Base-by-base conservation (phyloP, 2,888 invertebrate species). In the Lycaena phlaeas region DNA sequence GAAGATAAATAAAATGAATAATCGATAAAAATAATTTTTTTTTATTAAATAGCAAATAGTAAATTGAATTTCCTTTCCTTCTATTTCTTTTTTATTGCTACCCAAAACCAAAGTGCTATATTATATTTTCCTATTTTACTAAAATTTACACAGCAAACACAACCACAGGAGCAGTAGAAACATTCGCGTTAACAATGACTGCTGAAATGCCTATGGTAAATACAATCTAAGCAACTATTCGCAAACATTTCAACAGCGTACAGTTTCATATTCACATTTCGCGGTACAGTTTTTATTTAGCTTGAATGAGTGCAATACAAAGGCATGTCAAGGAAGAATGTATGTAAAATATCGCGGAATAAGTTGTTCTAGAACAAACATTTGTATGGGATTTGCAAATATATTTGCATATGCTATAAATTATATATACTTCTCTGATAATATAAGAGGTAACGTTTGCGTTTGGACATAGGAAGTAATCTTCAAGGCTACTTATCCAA, bases 221-320 rank as follows among this genome's bases (percentile, higher is more conserved):
- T 22, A 14, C 18, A 22, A 26, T 10, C 6, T 18, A 28, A 27
- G 17, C 22, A 38, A 38, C 38, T 38, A 18, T 29, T 28, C 28
- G 12, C 12, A 11, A n/a, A 26, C 15, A 38, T 17, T 15, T 17
- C 22, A 26, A 22, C 25, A 37, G 38, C 40, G 52, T 50, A 39
- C 49, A 50, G 56, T 54, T 59, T 65, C 61, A 65, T 65, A 55
- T 61, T 59, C 57, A 59, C 59, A 57, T 68, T 62, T 59, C 44
- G 53, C 53, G 49, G 52, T 54, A 58, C 58, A 52, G 67, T 69
- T 73, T 72, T 74, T 74, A 72, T 72, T 69, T 68, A 68, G 64
- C 61, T 68, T 66, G 66, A 69, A 70, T 71, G 59, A 64, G 59
- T 61, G 57, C 57, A 57, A 64, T 62, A 73, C 71, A 73, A 73